Base-by-base conservation (phyloP, 2,113 vertebrate genomes). In the Sapayoa aenigma region DNA sequence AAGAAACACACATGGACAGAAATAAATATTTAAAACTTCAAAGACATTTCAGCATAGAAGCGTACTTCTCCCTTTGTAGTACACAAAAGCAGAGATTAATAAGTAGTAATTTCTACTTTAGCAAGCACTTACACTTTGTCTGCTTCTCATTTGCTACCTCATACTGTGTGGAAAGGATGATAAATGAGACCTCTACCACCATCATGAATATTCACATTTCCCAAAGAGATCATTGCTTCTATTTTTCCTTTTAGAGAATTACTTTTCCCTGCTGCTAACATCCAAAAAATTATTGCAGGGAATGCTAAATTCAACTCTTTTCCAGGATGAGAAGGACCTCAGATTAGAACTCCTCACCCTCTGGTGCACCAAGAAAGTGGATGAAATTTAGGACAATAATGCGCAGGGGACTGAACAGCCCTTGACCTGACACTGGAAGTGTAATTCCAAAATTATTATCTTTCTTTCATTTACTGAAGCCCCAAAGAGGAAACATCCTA, bases 1-100 rank as follows among this genome's bases (percentile, higher is more conserved):
- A 90, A 91, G 87, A 90, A 84, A 88, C 84, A 95, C 89, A 94
- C 93, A 91, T 97, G 95, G 87, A 44, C 77, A 90, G 84, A 92
- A 95, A 95, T 58, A 84, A 94, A 74, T 79, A 93, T 84, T 96
- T 84, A 90, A 84, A 93, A 80, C 63, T 60, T 85, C 86, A 87
- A 83, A 68, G 67, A 59, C 67, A 41, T 87, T 91, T 58, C 72
- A 44, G 78, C 53, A 66, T 47, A 83, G 58, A 76, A 91, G 39
- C 9, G 33, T 67, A 22, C 53, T 49, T 69, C 62, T 69, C 44
- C n/a, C 35, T 42, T 37, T 46, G 15, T 20, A 46, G 71, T 46
- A 59, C 11, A 78, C 73, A 67, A 71, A 96, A 94, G 75, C 66
- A 77, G 75, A 87, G 90, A 95, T 91, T 94, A 97, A 93, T 90